Conservation (phyloP, 2,113 vertebrate species). For the chimpanzee (Pan troglodytes) region DNA sequence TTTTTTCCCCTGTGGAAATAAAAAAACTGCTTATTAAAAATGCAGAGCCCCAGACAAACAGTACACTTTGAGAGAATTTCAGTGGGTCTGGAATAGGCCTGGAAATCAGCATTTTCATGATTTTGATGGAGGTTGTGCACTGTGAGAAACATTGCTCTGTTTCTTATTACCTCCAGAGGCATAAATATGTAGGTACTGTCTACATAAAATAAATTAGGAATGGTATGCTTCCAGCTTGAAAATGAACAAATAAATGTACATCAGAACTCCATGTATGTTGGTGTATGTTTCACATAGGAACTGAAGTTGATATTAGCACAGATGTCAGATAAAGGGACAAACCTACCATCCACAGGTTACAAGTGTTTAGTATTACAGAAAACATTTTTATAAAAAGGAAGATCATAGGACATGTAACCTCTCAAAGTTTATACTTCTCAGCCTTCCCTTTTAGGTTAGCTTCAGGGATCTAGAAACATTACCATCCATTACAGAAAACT, state of each 20-base stretch:
- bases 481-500: neutral
- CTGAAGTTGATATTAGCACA: conserved; percentile 9
- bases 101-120: conserved; percentile 19
- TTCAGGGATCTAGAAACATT: neutral
- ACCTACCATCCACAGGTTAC: neutral
- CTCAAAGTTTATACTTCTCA: neutral
- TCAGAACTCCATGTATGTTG: neutral
- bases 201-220: neutral
- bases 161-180: conserved; percentile 24
- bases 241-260: neutral
- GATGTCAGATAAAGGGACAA: neutral
- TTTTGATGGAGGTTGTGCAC: neutral
- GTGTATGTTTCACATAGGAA: neutral
- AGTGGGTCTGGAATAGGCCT: neutral
- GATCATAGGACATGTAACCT: neutral
- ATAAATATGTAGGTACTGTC: neutral
- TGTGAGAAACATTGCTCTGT: neutral
- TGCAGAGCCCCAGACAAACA: neutral
- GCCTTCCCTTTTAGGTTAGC: conserved; percentile 12
- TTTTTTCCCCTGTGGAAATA: neutral
- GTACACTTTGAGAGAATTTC: conserved; percentile 33
- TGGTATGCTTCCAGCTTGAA: neutral
- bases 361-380: conserved; percentile 18
- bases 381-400: neutral
- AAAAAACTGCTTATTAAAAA: conserved; percentile 14